Percentiles rank a stretch among this genome's conserved stretches.
phyloP scores from a whole-genome alignment of 2,888 invertebrate genomes.

The Lycocerus yunnanus region DNA sequence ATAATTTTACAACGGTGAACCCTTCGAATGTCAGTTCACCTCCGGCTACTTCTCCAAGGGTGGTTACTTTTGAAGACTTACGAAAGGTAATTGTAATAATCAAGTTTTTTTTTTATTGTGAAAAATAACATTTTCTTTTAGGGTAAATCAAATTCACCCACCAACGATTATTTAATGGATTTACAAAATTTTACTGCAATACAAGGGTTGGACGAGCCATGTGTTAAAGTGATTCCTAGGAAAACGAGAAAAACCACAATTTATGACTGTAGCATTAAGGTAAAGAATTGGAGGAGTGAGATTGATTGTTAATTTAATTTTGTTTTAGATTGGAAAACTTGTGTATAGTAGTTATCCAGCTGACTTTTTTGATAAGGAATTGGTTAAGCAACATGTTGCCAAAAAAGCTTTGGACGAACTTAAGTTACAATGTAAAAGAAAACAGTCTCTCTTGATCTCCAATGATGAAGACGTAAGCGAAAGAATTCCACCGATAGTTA shows the following conservation, averaged over 20 bases:
- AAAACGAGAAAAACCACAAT: slow-evolving; percentile 27
- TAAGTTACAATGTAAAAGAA: slow-evolving; percentile 42
- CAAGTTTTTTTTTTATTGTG: background rate
- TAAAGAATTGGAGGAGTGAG: slow-evolving; percentile 16
- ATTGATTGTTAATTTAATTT: background rate
- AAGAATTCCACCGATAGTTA: slow-evolving; percentile 54
- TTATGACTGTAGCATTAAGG: slow-evolving; percentile 46
- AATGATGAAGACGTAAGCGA: slow-evolving; percentile 45
- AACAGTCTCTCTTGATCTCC: slow-evolving; percentile 40
- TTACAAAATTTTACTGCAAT: slow-evolving; percentile 42
- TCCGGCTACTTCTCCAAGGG: background rate
- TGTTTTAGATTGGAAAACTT: slow-evolving; percentile 46
- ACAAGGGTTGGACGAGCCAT: slow-evolving; percentile 44
- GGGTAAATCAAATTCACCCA: slow-evolving; percentile 2
- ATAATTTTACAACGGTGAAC: background rate
- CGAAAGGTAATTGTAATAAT: background rate
- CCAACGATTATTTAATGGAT: slow-evolving; percentile 44
- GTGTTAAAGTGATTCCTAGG: slow-evolving; percentile 22
- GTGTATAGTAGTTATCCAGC: slow-evolving; percentile 56
- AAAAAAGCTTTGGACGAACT: slow-evolving; percentile 51
- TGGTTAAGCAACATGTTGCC: slow-evolving; percentile 55
- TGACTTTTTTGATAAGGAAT: slow-evolving; percentile 49
- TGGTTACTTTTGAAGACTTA: background rate
- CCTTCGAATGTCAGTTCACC: background rate
- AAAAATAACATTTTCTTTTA: background rate